phyloP scores from a whole-genome alignment of 1,140 invertebrate species.

The Bombyx mandarina region DNA sequence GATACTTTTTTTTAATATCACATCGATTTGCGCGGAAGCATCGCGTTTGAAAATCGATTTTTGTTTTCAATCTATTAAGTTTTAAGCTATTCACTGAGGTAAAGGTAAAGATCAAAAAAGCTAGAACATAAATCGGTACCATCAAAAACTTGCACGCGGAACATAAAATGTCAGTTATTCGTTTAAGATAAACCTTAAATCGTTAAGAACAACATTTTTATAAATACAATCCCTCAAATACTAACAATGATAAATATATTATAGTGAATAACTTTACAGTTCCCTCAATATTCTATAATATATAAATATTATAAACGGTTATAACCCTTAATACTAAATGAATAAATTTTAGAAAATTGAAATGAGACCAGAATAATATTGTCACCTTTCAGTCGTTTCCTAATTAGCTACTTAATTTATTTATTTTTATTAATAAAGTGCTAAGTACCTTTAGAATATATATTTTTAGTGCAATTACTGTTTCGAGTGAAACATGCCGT shows the following conservation, averaged over 20 bases:
- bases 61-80: too few species aligned
- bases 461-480: too few species aligned
- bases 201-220: conserved; percentile 5
- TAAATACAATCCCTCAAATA: conserved; percentile 39
- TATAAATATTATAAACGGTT: conserved; percentile 24
- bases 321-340: conserved; percentile 19
- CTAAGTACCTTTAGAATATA: neutral
- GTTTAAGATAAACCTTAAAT: too few species aligned
- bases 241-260: conserved; percentile 43
- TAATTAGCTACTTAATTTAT: conserved; percentile 37
- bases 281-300: conserved; percentile 17
- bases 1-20: too few species aligned
- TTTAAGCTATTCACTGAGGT: too few species aligned
- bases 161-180: too few species aligned
- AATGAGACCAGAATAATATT: conserved; percentile 58
- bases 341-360: conserved; percentile 31
- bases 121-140: too few species aligned
- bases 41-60: too few species aligned
- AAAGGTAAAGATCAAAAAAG: too few species aligned
- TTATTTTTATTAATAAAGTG: neutral
- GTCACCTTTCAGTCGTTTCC: conserved; percentile 56
- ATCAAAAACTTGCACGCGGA: too few species aligned
- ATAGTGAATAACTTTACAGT: conserved; percentile 33
- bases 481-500: too few species aligned
- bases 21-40: too few species aligned